Evolutionary conservation across 1,140 invertebrate species (phyloP).

Genomic region (Brachionus rubens): DNA sequence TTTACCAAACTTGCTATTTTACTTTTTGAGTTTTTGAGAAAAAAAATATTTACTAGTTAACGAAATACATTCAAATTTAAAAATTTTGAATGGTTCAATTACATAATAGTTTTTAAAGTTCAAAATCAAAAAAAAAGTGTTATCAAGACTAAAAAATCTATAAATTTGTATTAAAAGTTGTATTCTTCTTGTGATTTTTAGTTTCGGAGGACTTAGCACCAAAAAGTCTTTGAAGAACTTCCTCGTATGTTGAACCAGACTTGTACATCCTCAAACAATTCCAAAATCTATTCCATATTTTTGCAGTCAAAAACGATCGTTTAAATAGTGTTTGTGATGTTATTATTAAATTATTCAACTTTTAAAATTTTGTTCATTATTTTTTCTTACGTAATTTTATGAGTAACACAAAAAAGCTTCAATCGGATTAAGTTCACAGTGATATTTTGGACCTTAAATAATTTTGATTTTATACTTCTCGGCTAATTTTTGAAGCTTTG

Average conservation of each 20-base stretch:
- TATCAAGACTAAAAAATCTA: too few species aligned
- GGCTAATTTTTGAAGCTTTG: neutral
- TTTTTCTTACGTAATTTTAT: neutral
- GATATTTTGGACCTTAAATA: neutral
- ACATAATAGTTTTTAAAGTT: too few species aligned
- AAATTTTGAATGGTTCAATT: neutral
- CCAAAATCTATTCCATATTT: slow-evolving; percentile 19
- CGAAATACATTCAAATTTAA: too few species aligned
- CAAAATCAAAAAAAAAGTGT: too few species aligned
- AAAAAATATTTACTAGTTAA: too few species aligned
- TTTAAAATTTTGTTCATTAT: neutral
- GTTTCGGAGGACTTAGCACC: neutral
- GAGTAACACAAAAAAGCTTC: slow-evolving; percentile 1
- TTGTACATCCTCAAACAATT: neutral
- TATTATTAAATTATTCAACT: neutral
- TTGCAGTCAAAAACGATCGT: neutral
- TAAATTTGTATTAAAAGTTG: too few species aligned
- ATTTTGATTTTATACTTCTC: neutral
- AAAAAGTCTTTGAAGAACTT: neutral
- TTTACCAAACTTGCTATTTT: too few species aligned
- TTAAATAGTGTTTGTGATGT: neutral
- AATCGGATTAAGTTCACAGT: neutral
- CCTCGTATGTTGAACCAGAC: slow-evolving; percentile 1
- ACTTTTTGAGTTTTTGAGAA: too few species aligned
- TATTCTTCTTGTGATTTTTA: too few species aligned